These are phyloP conservation scores for Dascyllus trimaculatus DNA, from an alignment of 2,113 vertebrate genomes.

Conservation along the genomic window DNA sequence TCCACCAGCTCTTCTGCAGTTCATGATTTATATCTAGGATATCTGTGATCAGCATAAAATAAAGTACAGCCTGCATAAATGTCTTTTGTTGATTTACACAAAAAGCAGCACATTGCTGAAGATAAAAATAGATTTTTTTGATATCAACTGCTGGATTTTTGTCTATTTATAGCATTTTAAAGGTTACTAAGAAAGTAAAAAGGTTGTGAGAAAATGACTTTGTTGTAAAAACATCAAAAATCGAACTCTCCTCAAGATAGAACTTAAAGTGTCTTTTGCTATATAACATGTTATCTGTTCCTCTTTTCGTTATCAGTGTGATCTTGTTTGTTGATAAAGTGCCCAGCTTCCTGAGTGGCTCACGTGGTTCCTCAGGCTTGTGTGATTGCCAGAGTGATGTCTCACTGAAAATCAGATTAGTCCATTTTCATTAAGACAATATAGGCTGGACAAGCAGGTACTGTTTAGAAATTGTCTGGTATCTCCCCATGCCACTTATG, in stretches of 20 bases:
- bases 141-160: conserved; percentile 28
- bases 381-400: conserved; percentile 61
- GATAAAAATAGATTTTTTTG: conserved; percentile 56
- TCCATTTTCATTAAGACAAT: conserved; percentile 71
- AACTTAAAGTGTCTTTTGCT: conserved; percentile 27
- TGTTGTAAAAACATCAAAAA: conserved; percentile 13
- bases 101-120: conserved; percentile 1
- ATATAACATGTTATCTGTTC: conserved; percentile 21
- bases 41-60: conserved; percentile 5
- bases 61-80: conserved; percentile 2
- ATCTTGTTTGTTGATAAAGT: conserved; percentile 62
- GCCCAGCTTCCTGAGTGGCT: conserved; percentile 17
- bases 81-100: conserved; percentile 12
- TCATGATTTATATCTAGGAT: conserved; percentile 2
- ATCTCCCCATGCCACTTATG: conserved; percentile 27
- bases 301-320: conserved; percentile 28
- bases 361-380: conserved; percentile 35
- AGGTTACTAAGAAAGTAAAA: conserved; percentile 15
- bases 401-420: conserved; percentile 69
- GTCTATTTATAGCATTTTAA: conserved; percentile 62
- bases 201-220: not conserved
- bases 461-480: conserved; percentile 19
- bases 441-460: conserved; percentile 32
- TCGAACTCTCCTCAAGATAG: not conserved
- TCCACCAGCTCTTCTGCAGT: conserved; percentile 28